Conservation (phyloP, 2,797 vertebrate species). For the Semotilus atromaculatus region DNA sequence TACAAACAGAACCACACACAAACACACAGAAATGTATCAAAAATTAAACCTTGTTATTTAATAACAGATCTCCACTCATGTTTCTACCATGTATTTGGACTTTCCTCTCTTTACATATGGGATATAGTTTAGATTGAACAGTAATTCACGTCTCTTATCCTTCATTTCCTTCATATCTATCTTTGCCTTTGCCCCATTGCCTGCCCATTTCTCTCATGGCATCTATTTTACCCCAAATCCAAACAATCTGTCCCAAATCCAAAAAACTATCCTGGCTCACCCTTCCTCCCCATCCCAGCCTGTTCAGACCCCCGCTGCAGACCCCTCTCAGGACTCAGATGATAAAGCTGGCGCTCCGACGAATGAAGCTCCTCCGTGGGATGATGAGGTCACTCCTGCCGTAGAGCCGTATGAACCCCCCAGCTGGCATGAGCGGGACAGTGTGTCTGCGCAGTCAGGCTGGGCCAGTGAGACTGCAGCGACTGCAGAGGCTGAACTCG, state of each 20-base stretch:
- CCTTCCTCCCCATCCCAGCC: slow-evolving; percentile 20
- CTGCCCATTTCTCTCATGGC: not conserved
- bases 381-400: not conserved
- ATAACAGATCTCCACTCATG: not conserved
- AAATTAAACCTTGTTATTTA: not conserved
- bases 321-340: slow-evolving; percentile 25
- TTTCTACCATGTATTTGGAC: not conserved
- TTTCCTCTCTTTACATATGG: not conserved
- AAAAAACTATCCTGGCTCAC: not conserved
- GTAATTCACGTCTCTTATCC: not conserved
- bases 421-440: slow-evolving; percentile 54
- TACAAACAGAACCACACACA: not conserved
- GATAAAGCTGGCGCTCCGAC: slow-evolving; percentile 11
- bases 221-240: not conserved
- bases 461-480: slow-evolving; percentile 16
- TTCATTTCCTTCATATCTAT: not conserved
- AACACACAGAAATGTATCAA: not conserved
- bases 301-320: slow-evolving; percentile 18
- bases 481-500: slow-evolving; percentile 10
- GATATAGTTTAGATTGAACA: not conserved
- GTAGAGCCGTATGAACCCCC: slow-evolving; percentile 46
- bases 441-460: slow-evolving; percentile 10
- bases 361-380: slow-evolving; percentile 57
- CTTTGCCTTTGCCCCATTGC: not conserved
- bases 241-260: not conserved